These are phyloP conservation scores for Archips xylosteana DNA, from an alignment of 2,888 invertebrate genomes.

Conservation along the genomic window DNA sequence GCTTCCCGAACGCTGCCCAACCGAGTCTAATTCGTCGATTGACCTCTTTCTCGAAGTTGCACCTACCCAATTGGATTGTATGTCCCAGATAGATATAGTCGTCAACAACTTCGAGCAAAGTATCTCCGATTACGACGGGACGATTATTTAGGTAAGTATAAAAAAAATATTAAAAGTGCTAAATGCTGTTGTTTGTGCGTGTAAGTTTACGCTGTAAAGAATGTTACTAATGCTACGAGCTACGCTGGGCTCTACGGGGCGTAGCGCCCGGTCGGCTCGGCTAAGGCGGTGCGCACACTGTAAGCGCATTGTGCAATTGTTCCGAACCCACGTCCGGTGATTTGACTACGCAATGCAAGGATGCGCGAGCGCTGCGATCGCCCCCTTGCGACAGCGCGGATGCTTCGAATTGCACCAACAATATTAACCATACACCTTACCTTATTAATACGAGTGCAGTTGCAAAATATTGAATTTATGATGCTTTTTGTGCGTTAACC, in stretches of 20 bases:
- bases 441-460: slow-evolving; percentile 81
- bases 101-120: too few species aligned
- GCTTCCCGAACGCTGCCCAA: too few species aligned
- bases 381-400: slow-evolving; percentile 82
- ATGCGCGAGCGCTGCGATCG: slow-evolving; percentile 67
- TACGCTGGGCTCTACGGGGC: slow-evolving; percentile 33
- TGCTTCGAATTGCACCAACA: slow-evolving; percentile 77
- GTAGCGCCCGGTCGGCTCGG: slow-evolving; percentile 53
- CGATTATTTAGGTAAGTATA: neutral
- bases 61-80: too few species aligned
- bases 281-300: slow-evolving; percentile 53
- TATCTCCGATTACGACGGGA: too few species aligned
- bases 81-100: too few species aligned
- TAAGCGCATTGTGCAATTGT: slow-evolving; percentile 69
- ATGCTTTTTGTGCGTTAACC: slow-evolving; percentile 77
- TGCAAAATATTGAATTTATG: slow-evolving; percentile 79
- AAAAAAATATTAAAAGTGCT: neutral
- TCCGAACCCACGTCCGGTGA: slow-evolving; percentile 81
- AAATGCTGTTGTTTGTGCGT: neutral
- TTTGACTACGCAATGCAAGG: slow-evolving; percentile 80
- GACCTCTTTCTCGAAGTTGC: too few species aligned
- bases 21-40: too few species aligned
- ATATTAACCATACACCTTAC: slow-evolving; percentile 68
- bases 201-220: neutral
- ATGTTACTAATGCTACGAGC: slow-evolving; percentile 10